Evolutionary conservation across 2,888 invertebrate species (phyloP).

Genomic region (Acronicta psi): DNA sequence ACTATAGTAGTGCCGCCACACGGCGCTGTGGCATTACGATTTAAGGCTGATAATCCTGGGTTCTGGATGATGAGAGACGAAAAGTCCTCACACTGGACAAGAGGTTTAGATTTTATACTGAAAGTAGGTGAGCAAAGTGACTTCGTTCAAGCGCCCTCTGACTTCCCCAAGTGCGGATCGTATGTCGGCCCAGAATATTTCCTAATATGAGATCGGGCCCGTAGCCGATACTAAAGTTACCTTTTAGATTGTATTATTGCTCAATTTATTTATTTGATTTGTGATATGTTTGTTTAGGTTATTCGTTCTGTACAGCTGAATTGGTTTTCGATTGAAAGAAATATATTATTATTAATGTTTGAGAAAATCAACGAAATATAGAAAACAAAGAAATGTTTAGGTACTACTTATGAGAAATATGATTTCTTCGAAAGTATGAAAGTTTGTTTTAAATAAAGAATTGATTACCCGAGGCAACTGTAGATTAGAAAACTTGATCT

Average conservation of each 20-base stretch:
- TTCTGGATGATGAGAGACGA: constrained; percentile 95
- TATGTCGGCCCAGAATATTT: constrained; percentile 94
- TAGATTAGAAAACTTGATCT: constrained; percentile 14
- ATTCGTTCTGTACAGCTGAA: constrained; percentile 39
- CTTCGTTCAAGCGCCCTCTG: constrained; percentile 91
- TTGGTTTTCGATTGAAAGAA: constrained; percentile 38
- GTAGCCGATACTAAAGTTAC: constrained; percentile 50
- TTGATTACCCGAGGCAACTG: constrained; percentile 11
- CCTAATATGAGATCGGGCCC: constrained; percentile 78
- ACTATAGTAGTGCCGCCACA: constrained; percentile 92
- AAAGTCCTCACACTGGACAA: constrained; percentile 92
- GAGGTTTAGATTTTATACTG: constrained; percentile 92
- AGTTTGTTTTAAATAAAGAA: constrained; percentile 10
- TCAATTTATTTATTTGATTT: constrained; percentile 71
- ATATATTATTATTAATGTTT: constrained; percentile 25
- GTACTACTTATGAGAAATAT: not conserved
- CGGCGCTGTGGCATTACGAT: constrained; percentile 92
- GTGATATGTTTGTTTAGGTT: constrained; percentile 62
- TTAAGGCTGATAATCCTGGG: constrained; percentile 93
- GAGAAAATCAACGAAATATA: constrained; percentile 24
- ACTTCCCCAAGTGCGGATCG: constrained; percentile 94
- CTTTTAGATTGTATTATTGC: constrained; percentile 56
- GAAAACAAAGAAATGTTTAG: constrained; percentile 27
- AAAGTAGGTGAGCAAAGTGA: constrained; percentile 92
- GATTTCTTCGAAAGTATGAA: constrained; percentile 14